Evolutionary conservation across 2,797 vertebrate genomes (phyloP).

Genomic region (Lagorchestes hirsutus): DNA sequence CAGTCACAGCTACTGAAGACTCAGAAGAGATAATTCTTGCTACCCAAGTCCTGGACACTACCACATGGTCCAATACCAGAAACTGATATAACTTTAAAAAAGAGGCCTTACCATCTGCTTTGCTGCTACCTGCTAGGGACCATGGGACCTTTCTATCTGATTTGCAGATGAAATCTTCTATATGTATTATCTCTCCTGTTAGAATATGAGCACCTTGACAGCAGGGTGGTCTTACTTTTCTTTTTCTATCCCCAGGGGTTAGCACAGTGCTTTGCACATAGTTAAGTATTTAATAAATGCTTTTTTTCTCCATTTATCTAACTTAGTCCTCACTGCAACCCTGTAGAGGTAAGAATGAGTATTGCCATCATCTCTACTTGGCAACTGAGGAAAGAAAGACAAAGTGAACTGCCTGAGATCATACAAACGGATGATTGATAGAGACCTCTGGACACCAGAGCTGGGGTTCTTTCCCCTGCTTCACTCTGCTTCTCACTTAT

Average conservation of each 20-base stretch:
- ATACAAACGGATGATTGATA: background rate
- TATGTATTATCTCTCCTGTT: background rate
- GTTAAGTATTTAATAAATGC: background rate
- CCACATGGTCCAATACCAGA: background rate
- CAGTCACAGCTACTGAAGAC: background rate
- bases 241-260: background rate
- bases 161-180: background rate
- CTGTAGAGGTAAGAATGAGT: background rate
- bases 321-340: background rate
- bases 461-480: background rate
- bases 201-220: background rate
- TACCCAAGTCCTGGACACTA: background rate
- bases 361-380: background rate
- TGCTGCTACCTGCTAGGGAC: background rate
- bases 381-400: background rate
- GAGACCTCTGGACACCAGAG: background rate
- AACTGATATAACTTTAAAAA: background rate
- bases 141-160: background rate
- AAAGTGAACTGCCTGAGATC: background rate
- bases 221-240: background rate
- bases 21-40: background rate
- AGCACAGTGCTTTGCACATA: background rate
- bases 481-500: conserved; percentile 5
- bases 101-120: background rate
- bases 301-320: background rate